These are phyloP conservation scores for Leptonema lineaticorne DNA, from an alignment of 1,140 invertebrate genomes.

Conservation along the genomic window DNA sequence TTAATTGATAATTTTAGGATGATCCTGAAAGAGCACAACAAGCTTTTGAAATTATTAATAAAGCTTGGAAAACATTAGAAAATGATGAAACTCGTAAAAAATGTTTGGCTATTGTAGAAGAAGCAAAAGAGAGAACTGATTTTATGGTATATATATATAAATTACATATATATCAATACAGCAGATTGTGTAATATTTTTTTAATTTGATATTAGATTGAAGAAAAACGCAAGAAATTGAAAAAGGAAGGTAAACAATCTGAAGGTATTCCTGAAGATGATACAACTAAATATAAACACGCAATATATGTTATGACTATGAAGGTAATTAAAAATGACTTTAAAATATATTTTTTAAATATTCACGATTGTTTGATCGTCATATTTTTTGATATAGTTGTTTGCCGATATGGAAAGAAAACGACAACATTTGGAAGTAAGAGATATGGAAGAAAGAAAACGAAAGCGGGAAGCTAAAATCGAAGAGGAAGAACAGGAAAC, in stretches of 20 bases:
- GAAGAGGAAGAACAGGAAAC: slow-evolving; percentile 88
- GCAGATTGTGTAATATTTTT: neutral
- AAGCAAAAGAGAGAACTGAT: slow-evolving; percentile 92
- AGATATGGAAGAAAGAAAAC: slow-evolving; percentile 91
- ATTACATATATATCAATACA: neutral
- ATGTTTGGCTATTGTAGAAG: slow-evolving; percentile 96
- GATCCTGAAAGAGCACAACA: slow-evolving; percentile 92
- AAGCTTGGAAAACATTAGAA: slow-evolving; percentile 94
- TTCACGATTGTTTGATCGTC: neutral
- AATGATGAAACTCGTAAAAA: slow-evolving; percentile 92
- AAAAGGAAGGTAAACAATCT: slow-evolving; percentile 83
- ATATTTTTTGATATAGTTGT: slow-evolving; percentile 61
- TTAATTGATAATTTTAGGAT: slow-evolving; percentile 63
- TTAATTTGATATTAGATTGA: slow-evolving; percentile 66
- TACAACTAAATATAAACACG: slow-evolving; percentile 87
- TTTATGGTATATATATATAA: slow-evolving; percentile 85
- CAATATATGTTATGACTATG: slow-evolving; percentile 96
- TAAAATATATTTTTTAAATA: slow-evolving; percentile 8
- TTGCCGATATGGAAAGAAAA: slow-evolving; percentile 94
- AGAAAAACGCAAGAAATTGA: slow-evolving; percentile 92
- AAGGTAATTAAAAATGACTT: slow-evolving; percentile 62
- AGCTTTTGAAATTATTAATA: slow-evolving; percentile 93
- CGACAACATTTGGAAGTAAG: slow-evolving; percentile 79
- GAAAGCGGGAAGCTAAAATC: slow-evolving; percentile 92
- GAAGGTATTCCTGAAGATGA: slow-evolving; percentile 92